These are phyloP conservation scores for Carassius gibelio DNA, from an alignment of 2,113 vertebrate genomes.

Conservation along the genomic window DNA sequence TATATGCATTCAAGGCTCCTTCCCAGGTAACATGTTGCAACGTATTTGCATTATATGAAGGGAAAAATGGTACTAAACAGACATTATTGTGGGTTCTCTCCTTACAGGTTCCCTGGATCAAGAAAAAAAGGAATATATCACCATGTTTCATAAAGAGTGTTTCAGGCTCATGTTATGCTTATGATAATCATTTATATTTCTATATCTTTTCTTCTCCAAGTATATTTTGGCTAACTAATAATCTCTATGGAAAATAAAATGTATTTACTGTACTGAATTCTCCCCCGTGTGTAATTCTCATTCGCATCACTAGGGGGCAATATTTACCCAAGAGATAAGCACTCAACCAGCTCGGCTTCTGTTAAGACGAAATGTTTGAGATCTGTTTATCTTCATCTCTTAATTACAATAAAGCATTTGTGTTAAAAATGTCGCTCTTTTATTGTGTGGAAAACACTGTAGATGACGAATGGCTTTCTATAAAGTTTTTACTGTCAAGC, in stretches of 20 bases:
- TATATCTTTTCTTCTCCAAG: neutral
- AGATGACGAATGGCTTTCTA: neutral
- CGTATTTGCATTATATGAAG: neutral
- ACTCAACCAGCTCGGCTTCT: neutral
- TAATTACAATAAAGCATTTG: conserved; percentile 16
- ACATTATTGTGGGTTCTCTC: neutral
- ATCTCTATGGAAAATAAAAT: neutral
- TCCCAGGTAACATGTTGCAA: neutral
- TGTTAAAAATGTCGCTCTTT: neutral
- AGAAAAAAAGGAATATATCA: neutral
- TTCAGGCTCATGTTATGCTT: neutral
- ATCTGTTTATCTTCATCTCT: neutral
- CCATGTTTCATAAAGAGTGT: neutral
- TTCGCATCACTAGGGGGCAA: conserved; percentile 14
- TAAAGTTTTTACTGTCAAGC: neutral
- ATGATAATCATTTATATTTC: conserved; percentile 7
- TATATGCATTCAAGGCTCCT: neutral
- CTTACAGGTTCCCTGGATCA: conserved; percentile 1
- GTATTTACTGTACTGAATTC: neutral
- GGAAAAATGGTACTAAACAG: neutral
- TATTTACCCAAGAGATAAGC: conserved; percentile 13
- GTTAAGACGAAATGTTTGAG: neutral
- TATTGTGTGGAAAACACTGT: neutral
- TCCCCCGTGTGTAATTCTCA: neutral
- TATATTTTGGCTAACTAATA: neutral